Evolutionary conservation across 2,888 invertebrate genomes (phyloP), one percentile per base, ranked within the genome.

Genomic region (Yponomeuta plumbellus): DNA sequence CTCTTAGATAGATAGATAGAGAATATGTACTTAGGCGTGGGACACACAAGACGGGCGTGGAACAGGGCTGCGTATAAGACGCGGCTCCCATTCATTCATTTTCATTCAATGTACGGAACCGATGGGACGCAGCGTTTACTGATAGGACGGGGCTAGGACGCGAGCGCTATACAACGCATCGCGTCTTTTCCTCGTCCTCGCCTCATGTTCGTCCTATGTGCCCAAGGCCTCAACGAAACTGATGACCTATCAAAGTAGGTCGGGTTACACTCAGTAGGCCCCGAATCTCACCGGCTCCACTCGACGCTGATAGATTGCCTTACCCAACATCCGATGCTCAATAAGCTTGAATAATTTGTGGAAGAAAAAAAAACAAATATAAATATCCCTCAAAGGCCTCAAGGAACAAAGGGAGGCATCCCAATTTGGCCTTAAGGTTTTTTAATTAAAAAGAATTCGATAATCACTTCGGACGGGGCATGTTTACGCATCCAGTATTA

Each of bases 271-370:
- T 63, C 21, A 44, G 63, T 63, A 63, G 20, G 22, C 8, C 62
- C 62, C 22, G 22, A 59, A 23, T 59, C 63, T 39, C 11, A 21
- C 63, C 39, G 39, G 20, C 39, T 40, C 11, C 34, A 63, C 13
- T 39, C 63, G 63, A 63, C 63, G 40, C 63, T 85, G 84, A 85
- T 85, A 84, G 83, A 86, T 85, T 79, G 79, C 78, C 76, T 69
- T 73, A 75, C 68, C 79, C 76, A 75, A 80, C 79, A 75, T 80
- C 78, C 77, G 76, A 80, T 79, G 82, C 79, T 81, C 83, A 83
- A 85, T 84, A 85, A 84, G 80, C 81, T 75, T 83, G 81, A 82
- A 85, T 84, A 85, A 85, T 83, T 84, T 80, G 77, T 73, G 76
- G 74, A 52, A 17, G 34, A 52, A 78, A 84, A 84, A 85, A 83